These are phyloP conservation scores for Palaemon carinicauda DNA, from an alignment of 1,140 invertebrate species.

Conservation along the genomic window DNA sequence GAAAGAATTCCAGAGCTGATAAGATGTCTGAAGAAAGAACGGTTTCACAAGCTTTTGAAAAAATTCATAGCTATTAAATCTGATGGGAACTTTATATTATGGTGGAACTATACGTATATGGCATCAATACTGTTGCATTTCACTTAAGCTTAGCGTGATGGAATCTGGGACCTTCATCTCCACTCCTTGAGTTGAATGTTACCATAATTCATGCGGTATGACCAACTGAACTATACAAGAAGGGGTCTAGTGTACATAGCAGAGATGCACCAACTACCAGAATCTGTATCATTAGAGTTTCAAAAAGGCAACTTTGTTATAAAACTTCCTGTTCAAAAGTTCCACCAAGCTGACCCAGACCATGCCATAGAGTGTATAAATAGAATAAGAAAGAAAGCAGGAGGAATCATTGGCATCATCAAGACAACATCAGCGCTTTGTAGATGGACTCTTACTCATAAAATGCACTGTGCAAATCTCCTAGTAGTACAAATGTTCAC, in stretches of 20 bases:
- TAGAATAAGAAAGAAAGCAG: background rate
- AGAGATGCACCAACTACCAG: no score
- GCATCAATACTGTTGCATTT: background rate
- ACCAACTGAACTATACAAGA: background rate
- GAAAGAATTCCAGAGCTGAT: background rate
- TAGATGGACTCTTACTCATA: no score
- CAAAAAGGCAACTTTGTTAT: no score
- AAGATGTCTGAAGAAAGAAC: background rate
- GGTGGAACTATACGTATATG: no score
- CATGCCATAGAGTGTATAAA: slow-evolving; percentile 23
- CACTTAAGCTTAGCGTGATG: background rate
- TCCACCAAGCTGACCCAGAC: slow-evolving; percentile 9
- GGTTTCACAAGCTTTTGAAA: background rate
- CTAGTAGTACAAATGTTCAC: background rate
- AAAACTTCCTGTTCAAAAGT: background rate
- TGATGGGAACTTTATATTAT: no score
- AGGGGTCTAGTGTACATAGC: no score
- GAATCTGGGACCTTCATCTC: background rate
- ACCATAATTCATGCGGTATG: background rate
- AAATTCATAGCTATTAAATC: no score
- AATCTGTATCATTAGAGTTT: no score
- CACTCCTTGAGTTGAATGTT: background rate
- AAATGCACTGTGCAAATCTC: background rate
- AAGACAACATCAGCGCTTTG: no score
- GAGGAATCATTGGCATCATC: background rate